These are phyloP conservation scores for Rhinoraja longicauda DNA, from an alignment of 2,797 vertebrate species.

Conservation along the genomic window DNA sequence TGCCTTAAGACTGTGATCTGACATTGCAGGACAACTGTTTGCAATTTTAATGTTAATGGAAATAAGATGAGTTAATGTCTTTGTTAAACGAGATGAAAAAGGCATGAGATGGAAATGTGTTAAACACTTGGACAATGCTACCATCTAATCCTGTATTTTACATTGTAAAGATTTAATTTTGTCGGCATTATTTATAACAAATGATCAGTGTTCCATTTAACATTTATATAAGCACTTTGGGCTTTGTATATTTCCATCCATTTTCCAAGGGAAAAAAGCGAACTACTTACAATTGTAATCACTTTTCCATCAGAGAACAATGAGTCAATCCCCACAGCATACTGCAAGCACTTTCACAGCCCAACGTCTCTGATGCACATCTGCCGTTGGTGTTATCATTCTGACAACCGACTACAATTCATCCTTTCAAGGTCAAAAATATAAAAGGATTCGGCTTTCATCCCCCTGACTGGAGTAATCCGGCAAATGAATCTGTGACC, in stretches of 20 bases:
- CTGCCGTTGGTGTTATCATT: background rate
- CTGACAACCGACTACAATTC: constrained; percentile 19
- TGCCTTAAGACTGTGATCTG: background rate
- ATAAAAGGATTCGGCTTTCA: constrained; percentile 33
- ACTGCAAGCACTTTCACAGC: background rate
- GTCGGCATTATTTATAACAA: background rate
- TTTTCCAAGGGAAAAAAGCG: constrained; percentile 6
- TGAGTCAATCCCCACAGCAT: constrained; percentile 23
- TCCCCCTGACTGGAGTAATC: background rate
- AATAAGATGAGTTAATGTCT: background rate
- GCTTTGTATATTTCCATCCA: background rate
- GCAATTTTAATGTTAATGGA: constrained; percentile 4
- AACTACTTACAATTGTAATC: background rate
- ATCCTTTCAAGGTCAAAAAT: constrained; percentile 1
- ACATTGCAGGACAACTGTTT: background rate
- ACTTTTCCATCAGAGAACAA: constrained; percentile 20
- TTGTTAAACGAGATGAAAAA: constrained; percentile 11
- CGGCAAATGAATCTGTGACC: background rate
- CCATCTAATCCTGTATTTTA: background rate
- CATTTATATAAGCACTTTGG: background rate
- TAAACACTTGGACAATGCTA: background rate
- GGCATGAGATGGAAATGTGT: background rate
- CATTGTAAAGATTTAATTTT: background rate
- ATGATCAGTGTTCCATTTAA: background rate
- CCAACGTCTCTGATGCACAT: background rate